These are phyloP conservation scores for Amorpha juglandis DNA, from an alignment of 2,888 invertebrate genomes.

Conservation along the genomic window DNA sequence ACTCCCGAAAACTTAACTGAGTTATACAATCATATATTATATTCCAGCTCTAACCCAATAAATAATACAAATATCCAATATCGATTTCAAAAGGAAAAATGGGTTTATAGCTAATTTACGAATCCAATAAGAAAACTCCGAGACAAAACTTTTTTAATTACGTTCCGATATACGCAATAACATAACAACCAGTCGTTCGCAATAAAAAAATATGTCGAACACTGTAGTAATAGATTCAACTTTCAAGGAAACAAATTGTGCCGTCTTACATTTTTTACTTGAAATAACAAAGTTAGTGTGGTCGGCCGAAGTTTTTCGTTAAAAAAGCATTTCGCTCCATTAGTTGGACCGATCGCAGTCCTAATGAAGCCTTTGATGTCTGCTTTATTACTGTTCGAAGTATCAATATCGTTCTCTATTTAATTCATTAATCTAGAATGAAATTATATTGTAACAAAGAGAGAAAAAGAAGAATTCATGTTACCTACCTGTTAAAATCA, in stretches of 20 bases:
- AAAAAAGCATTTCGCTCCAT: slow-evolving; percentile 34
- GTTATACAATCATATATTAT: no score
- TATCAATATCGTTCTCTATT: background rate
- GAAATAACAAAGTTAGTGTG: slow-evolving; percentile 16
- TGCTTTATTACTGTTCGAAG: background rate
- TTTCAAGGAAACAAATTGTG: slow-evolving; percentile 5
- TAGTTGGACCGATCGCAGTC: slow-evolving; percentile 32
- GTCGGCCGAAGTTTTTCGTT: slow-evolving; percentile 6
- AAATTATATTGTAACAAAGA: no score
- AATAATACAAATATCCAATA: no score
- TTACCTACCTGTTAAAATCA: no score
- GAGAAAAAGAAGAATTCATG: no score
- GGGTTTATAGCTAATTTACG: no score
- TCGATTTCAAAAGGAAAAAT: no score
- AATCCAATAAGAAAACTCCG: no score
- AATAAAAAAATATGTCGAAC: background rate
- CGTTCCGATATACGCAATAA: slow-evolving; percentile 9
- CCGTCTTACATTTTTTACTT: slow-evolving; percentile 7
- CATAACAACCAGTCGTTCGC: background rate
- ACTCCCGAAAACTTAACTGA: no score
- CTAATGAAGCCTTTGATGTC: slow-evolving; percentile 30
- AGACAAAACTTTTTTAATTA: no score
- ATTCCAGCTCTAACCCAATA: no score
- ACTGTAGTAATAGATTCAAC: background rate
- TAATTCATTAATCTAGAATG: no score